Base-by-base conservation (phyloP, 1,140 invertebrate species). In the Drosophila asahinai region DNA sequence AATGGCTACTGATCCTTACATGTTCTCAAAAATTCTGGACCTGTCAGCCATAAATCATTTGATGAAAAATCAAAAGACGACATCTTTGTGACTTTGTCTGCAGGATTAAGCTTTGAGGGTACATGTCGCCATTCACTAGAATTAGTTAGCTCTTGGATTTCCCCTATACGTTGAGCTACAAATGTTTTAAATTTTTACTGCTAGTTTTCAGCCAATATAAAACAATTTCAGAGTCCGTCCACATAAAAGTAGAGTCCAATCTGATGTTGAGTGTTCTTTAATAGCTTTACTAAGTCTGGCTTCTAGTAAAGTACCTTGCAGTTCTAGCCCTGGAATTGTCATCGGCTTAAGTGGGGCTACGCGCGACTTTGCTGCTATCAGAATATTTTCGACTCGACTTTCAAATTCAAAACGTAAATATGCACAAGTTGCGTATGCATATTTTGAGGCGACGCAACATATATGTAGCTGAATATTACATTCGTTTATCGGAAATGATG, bases 71-170 rank as follows among this genome's bases (percentile, higher is more conserved):
- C 48, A 15, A 67, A 6, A 0, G 36, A 38, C 19, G 71, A 30
- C 51, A 61, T 74, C 76, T 81, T 61, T 12, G 93, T 93, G 2
- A 92, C 80, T 3, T 81, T 12, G 47, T 86, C 86, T 11, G 89
- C 86, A 11, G 77, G 65, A n/a, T 55, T 38, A 11, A 38, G 11
- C 17, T 55, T 38, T 17, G 30, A 55, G 9, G 30, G 30, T 14
- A 61, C 79, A 49, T 81, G 73, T 30, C 64, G 49, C 82, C 82
- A 91, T 17, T 91, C 77, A 7, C n/a, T 27, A 30, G 60, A n/a
- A 14, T 64, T 59, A 15, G 86, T 84, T 7, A 80, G 19, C 17
- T 84, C 83, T 43, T 83, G 73, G 3, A 91, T 80, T 61, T 91
- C 80, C 0, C 63, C 77, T 3, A 91, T 11, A 0, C 87, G 59